Base-by-base conservation (phyloP, 2,113 vertebrate genomes). In the Macaca nemestrina region DNA sequence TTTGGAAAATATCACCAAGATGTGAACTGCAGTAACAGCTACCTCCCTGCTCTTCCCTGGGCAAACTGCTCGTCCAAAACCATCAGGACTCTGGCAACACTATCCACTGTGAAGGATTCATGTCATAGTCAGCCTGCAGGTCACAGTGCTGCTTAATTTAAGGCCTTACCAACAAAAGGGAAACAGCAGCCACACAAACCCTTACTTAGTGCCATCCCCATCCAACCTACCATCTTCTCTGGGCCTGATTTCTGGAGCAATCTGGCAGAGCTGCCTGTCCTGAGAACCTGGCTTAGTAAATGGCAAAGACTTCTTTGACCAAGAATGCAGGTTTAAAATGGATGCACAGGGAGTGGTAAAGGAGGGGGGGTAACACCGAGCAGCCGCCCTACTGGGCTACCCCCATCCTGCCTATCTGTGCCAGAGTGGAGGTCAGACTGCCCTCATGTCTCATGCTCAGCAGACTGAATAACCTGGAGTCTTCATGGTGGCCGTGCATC, bases 11-110 rank as follows among this genome's bases (percentile, higher is more conserved):
- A 57, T 52, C 76, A 45, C 67, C 55, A 90, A 57, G 84, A 55
- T 16, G 32, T 45, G n/a, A 89, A 32, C 4, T 27, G 40, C 11
- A n/a, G 57, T 12, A 55, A 35, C 7, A 12, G 23, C 40, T 30
- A 86, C 23, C 13, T 40, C 27, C 35, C 48, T 68, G 22, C 6
- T 55, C 59, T n/a, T 32, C 55, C 61, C 32, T 4, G 22, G 52
- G 16, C 38, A 67, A 43, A 57, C 0, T 7, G 27, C n/a, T 32
- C 0, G 0, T 10, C 61, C 1, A 0, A n/a, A 38, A n/a, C 72
- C 76, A 7, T 38, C 20, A 38, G 68, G 8, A 50, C 18, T 32
- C 55, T 18, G 32, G 32, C 17, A 17, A 38, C 10, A 20, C 1
- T 0, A 1, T 64, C 59, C 50, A 6, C 73, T 1, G 5, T 2